A percentile compares a stretch with the other conserved stretches of the same genome.
Evolutionary conservation across 2,888 invertebrate genomes (phyloP).

Genomic region (Noctua comes): DNA sequence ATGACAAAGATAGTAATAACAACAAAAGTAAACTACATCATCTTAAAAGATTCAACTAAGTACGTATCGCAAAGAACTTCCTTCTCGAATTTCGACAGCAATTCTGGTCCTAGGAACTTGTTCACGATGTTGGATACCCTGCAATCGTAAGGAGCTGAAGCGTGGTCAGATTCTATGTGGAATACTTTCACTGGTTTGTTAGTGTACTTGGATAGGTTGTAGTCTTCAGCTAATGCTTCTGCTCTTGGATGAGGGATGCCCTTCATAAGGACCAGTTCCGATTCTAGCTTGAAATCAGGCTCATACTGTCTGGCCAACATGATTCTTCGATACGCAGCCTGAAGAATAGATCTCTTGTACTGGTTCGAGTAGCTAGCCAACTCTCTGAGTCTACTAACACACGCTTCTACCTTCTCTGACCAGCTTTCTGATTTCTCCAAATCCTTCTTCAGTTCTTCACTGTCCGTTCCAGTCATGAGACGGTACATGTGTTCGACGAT

Average conservation of each 20-base stretch:
- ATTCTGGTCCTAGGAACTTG: slow-evolving; percentile 65
- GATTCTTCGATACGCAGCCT: slow-evolving; percentile 72
- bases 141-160: slow-evolving; percentile 70
- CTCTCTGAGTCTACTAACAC: slow-evolving; percentile 62
- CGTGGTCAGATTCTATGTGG: slow-evolving; percentile 70
- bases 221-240: slow-evolving; percentile 68
- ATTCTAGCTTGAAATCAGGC: slow-evolving; percentile 72
- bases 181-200: slow-evolving; percentile 72
- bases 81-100: slow-evolving; percentile 72
- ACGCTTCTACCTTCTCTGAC: slow-evolving; percentile 68
- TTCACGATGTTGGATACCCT: slow-evolving; percentile 76
- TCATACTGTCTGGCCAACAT: slow-evolving; percentile 70
- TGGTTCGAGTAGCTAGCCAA: slow-evolving; percentile 68
- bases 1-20: background rate
- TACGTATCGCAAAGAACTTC: slow-evolving; percentile 70
- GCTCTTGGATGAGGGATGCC: slow-evolving; percentile 69
- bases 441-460: slow-evolving; percentile 57
- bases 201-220: slow-evolving; percentile 74
- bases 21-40: slow-evolving; percentile 9
- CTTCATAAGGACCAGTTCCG: slow-evolving; percentile 75
- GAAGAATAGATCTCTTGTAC: slow-evolving; percentile 68
- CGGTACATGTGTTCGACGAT: slow-evolving; percentile 70
- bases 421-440: slow-evolving; percentile 63
- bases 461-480: slow-evolving; percentile 66
- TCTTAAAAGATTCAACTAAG: slow-evolving; percentile 34